Base-by-base conservation (phyloP, 2,113 vertebrate species). In the Anhinga anhinga region DNA sequence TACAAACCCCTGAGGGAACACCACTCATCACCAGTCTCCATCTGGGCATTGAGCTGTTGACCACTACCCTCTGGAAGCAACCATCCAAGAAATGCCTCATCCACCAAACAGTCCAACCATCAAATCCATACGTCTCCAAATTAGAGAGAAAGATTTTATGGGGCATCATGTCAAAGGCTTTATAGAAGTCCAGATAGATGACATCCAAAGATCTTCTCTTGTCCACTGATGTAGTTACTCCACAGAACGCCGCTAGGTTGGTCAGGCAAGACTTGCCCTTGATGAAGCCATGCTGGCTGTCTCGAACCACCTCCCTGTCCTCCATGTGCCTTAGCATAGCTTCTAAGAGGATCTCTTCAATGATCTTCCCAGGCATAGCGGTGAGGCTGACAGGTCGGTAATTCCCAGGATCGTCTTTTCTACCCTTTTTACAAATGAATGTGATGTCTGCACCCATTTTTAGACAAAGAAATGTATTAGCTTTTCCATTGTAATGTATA, bases 31-130 rank as follows among this genome's bases (percentile, higher is more conserved):
- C 45, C 18, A 19, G 13, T 7, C 17, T 19, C 45, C 45, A 26
- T 49, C 12, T 0, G 0, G 5, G 34, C 19, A 53, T 8, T 23
- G 10, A 42, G 11, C 1, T 4, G 0, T 42, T 27, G 13, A 50
- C 30, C 19, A 27, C 11, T 17, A n/a, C 4, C 4, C 20, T 20
- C 36, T 65, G 26, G 16, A 59, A 49, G 12, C 2, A 9, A 44
- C 10, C 16, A 38, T 45, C 4, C 3, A 63, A 3, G 7, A 21
- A 36, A 13, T 63, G 13, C 16, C 16, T 73, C 14, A 63, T 55
- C 4, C 25, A n/a, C 7, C 2, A 4, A 49, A 27, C 5, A 34
- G 19, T 30, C 47, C 25, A 44, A 3, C 27, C 27, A 53, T 53
- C 27, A 53, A 29, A 45, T 19, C 45, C 45, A 19, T 45, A 53